These are phyloP conservation scores for Lutraria rhynchaena DNA, from an alignment of 1,140 invertebrate genomes.

Conservation along the genomic window DNA sequence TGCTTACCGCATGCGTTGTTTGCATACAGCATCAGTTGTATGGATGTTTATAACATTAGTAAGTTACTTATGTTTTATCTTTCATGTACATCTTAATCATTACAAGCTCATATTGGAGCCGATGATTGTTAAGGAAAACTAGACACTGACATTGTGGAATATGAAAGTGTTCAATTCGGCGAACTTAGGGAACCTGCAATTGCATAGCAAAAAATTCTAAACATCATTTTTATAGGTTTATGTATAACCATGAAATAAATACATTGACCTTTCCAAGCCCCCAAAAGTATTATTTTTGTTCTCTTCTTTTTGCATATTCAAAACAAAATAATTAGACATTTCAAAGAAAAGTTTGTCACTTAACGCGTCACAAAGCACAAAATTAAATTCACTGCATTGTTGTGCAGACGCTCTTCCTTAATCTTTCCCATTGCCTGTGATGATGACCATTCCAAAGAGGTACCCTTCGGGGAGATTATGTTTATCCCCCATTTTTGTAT, in stretches of 20 bases:
- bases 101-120: too few relatives aligned
- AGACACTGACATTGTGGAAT: not conserved
- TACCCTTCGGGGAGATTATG: not conserved
- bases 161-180: not conserved
- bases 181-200: not conserved
- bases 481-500: not conserved
- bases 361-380: too few relatives aligned
- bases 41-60: constrained; percentile 50
- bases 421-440: too few relatives aligned
- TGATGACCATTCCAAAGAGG: not conserved
- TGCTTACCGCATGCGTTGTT: constrained; percentile 31
- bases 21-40: constrained; percentile 24
- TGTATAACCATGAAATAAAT: too few relatives aligned
- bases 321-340: too few relatives aligned
- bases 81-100: not conserved
- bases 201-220: not conserved
- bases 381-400: too few relatives aligned
- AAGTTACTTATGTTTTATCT: not conserved
- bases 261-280: too few relatives aligned
- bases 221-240: too few relatives aligned
- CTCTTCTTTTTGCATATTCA: too few relatives aligned
- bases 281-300: too few relatives aligned
- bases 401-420: too few relatives aligned
- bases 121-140: not conserved
- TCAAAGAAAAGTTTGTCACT: too few relatives aligned